Evolutionary conservation across 2,113 vertebrate genomes (phyloP).

Genomic region (Cinclus mexicanus): DNA sequence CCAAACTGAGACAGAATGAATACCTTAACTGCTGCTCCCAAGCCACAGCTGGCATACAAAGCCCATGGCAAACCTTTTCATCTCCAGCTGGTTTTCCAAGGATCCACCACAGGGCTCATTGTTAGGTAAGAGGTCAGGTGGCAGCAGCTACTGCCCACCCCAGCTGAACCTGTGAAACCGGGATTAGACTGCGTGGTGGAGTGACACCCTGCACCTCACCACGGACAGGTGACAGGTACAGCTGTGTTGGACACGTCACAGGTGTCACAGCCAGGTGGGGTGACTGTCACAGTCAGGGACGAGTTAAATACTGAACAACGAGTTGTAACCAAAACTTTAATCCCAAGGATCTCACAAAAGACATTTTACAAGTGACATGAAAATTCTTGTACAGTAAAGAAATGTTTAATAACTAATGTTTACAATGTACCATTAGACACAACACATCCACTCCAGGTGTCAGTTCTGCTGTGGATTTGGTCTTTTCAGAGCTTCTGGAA

Average conservation of each 20-base stretch:
- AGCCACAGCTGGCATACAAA: not conserved
- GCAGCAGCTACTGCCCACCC: not conserved
- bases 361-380: conserved; percentile 83
- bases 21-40: not conserved
- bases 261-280: not conserved
- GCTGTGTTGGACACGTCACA: not conserved
- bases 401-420: conserved; percentile 58
- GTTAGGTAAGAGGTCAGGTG: accelerated
- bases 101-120: not conserved
- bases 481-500: conserved; percentile 49
- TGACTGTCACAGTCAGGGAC: not conserved
- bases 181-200: accelerated
- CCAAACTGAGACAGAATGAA: not conserved
- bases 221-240: not conserved
- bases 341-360: conserved; percentile 82
- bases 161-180: accelerated
- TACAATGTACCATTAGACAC: conserved; percentile 78
- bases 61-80: accelerated
- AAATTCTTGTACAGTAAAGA: conserved; percentile 81
- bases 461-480: conserved; percentile 60
- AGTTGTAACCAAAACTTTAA: conserved; percentile 88
- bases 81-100: not conserved
- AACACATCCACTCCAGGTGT: conserved; percentile 32
- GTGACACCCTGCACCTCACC: not conserved
- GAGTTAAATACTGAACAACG: conserved; percentile 65